Evolutionary conservation across 2,888 invertebrate genomes (phyloP).

Genomic region (Prionchulus punctatus): DNA sequence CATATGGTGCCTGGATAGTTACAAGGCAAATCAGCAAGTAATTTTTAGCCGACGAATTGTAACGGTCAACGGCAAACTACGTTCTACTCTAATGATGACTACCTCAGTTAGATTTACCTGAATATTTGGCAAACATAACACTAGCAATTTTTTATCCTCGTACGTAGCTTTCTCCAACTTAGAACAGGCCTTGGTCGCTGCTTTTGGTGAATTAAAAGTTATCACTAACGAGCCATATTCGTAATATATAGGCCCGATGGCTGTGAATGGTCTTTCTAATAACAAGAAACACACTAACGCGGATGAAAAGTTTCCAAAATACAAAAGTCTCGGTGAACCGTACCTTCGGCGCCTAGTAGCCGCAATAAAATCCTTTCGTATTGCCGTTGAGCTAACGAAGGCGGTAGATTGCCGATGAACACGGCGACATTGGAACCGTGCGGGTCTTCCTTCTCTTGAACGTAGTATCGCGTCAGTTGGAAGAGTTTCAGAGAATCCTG

Average conservation of each 20-base stretch:
- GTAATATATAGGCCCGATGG: slow-evolving; percentile 96
- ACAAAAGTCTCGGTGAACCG: slow-evolving; percentile 16
- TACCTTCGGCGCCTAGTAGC: slow-evolving; percentile 67
- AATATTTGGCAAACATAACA: slow-evolving; percentile 84
- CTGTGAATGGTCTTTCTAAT: slow-evolving; percentile 49
- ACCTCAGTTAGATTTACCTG: slow-evolving; percentile 14
- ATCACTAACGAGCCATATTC: slow-evolving; percentile 98
- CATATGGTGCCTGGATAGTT: too few species aligned
- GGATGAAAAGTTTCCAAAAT: not conserved
- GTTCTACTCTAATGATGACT: not conserved
- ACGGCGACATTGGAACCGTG: slow-evolving; percentile 91
- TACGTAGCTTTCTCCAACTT: slow-evolving; percentile 68
- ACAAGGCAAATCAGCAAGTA: too few species aligned
- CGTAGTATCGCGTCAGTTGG: slow-evolving; percentile 94
- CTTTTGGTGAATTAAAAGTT: slow-evolving; percentile 80
- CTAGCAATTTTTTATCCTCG: slow-evolving; percentile 89
- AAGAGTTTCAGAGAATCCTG: slow-evolving; percentile 93
- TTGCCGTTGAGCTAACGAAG: slow-evolving; percentile 82
- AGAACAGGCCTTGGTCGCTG: slow-evolving; percentile 81
- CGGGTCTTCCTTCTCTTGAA: slow-evolving; percentile 92
- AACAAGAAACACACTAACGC: not conserved
- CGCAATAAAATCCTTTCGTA: slow-evolving; percentile 93
- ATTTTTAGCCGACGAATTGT: too few species aligned
- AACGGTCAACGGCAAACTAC: too few species aligned
- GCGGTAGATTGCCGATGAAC: slow-evolving; percentile 91